Conservation (phyloP, 2,113 vertebrate species). For the Psittacula cyanocephala region DNA sequence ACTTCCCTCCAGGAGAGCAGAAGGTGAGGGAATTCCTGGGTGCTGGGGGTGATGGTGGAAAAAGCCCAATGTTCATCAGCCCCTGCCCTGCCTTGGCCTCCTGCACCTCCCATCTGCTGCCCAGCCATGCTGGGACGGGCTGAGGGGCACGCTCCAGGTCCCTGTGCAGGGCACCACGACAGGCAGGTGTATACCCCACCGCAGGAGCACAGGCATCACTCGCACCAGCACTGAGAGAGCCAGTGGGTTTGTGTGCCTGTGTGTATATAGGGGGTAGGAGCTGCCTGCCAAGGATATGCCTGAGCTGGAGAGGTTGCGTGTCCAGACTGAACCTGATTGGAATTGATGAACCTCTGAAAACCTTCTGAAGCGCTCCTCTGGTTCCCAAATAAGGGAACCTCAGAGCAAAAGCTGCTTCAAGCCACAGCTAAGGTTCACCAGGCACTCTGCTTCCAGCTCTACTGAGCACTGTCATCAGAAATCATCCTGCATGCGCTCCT, state of each 20-base stretch:
- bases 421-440: neutral
- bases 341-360: conserved; percentile 32
- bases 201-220: neutral
- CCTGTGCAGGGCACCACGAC: rapidly evolving
- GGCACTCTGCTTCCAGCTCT: neutral
- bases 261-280: neutral
- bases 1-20: neutral
- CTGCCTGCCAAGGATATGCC: conserved; percentile 15
- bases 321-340: conserved; percentile 22
- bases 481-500: neutral
- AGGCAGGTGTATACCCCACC: neutral
- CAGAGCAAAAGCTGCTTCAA: neutral
- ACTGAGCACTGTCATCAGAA: neutral
- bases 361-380: neutral
- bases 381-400: neutral
- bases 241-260: neutral
- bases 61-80: rapidly evolving
- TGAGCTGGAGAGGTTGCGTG: neutral
- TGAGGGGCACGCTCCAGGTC: rapidly evolving
- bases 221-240: neutral
- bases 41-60: rapidly evolving
- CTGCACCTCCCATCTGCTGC: neutral
- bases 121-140: rapidly evolving
- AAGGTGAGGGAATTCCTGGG: neutral
- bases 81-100: neutral